Evolutionary conservation across 2,888 invertebrate genomes (phyloP).

Genomic region (Nebria brevicollis): DNA sequence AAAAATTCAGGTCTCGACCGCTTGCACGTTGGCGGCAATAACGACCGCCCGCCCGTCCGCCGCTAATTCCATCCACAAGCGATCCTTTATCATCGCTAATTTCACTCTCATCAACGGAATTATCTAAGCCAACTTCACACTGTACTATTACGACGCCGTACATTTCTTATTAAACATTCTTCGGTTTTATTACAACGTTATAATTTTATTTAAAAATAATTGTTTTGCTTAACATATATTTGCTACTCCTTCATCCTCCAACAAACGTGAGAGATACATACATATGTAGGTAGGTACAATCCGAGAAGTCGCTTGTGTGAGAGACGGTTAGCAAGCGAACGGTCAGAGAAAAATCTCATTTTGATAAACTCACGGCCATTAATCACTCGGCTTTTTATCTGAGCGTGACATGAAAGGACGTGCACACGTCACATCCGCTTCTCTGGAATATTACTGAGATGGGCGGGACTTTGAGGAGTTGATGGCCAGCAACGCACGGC

Average conservation of each 20-base stretch:
- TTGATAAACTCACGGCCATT: constrained; percentile 58
- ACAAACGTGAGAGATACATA: too few species aligned
- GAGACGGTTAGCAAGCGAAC: constrained; percentile 5
- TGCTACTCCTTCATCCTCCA: too few species aligned
- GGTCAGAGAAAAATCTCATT: constrained; percentile 49
- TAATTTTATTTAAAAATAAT: too few species aligned
- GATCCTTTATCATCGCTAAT: constrained; percentile 53
- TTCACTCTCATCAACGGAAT: constrained; percentile 50
- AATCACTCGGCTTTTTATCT: constrained; percentile 61
- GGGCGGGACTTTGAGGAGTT: constrained; percentile 6
- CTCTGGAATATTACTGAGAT: constrained; percentile 38
- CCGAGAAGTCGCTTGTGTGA: constrained; percentile 34
- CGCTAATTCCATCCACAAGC: constrained; percentile 52
- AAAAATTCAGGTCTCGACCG: constrained; percentile 51
- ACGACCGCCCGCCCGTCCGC: constrained; percentile 5
- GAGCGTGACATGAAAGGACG: constrained; percentile 62
- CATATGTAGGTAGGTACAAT: constrained; percentile 20
- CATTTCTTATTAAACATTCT: constrained; percentile 14
- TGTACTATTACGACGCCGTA: not conserved
- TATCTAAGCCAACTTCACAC: constrained; percentile 34
- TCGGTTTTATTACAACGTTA: not conserved
- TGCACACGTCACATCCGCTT: constrained; percentile 55
- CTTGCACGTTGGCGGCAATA: constrained; percentile 47
- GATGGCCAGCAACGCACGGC: not conserved
- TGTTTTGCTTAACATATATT: too few species aligned